Conservation (phyloP, 2,797 vertebrate species). For the Oryzias sinensis region DNA sequence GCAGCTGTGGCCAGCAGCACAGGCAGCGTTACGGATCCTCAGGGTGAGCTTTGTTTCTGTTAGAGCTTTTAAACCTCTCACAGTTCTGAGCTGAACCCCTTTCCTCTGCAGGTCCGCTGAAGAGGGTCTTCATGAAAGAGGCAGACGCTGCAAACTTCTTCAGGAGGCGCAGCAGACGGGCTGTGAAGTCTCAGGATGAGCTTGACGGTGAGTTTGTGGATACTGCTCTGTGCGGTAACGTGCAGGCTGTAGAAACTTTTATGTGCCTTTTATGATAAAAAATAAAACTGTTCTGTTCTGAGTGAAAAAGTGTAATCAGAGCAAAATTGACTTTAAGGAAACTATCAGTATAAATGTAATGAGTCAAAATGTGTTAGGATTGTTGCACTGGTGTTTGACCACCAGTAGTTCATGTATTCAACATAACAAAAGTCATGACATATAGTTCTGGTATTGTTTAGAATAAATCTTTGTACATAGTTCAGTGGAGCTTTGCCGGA, state of each 20-base stretch:
- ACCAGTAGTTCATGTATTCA: too few relatives aligned
- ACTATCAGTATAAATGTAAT: too few relatives aligned
- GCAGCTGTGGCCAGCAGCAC: slow-evolving; percentile 65
- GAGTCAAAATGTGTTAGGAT: too few relatives aligned
- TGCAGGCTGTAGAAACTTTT: slow-evolving; percentile 1
- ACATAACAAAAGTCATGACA: too few relatives aligned
- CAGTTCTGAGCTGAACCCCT: slow-evolving; percentile 23
- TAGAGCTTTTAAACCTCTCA: slow-evolving; percentile 1
- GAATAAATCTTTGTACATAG: too few relatives aligned
- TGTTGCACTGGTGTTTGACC: too few relatives aligned
- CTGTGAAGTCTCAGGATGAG: slow-evolving; percentile 79
- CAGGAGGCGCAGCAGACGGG: slow-evolving; percentile 77
- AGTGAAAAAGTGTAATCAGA: neutral
- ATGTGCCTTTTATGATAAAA: too few relatives aligned
- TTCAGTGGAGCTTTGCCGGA: too few relatives aligned
- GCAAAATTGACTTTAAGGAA: neutral
- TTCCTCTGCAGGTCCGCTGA: slow-evolving; percentile 64
- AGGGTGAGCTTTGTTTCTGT: slow-evolving; percentile 69
- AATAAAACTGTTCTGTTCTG: too few relatives aligned
- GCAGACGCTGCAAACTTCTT: slow-evolving; percentile 84
- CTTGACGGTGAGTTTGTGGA: slow-evolving; percentile 76
- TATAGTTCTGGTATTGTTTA: too few relatives aligned
- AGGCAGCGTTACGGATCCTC: slow-evolving; percentile 38
- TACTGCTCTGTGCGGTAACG: slow-evolving; percentile 14
- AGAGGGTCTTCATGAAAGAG: slow-evolving; percentile 83